These are phyloP conservation scores for Brachypteracias leptosomus DNA, from an alignment of 2,113 vertebrate species.

Conservation along the genomic window DNA sequence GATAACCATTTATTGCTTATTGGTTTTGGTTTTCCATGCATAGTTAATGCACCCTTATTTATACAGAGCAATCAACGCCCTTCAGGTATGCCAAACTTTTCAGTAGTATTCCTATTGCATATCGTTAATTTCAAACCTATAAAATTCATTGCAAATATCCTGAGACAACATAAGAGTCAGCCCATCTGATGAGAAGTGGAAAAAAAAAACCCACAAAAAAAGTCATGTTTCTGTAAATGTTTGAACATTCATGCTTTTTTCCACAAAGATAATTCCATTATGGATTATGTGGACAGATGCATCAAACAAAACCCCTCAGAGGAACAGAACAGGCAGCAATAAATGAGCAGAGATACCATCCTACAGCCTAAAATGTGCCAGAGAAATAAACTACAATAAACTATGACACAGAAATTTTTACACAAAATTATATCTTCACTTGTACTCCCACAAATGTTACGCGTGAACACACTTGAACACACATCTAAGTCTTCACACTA, in stretches of 20 bases:
- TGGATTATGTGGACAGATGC: background rate
- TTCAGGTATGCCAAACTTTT: background rate
- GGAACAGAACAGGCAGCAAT: background rate
- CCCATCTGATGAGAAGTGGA: background rate
- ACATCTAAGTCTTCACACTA: background rate
- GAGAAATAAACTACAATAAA: background rate
- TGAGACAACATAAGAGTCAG: background rate
- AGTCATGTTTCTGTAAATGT: background rate
- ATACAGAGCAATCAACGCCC: background rate
- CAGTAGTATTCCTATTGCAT: background rate
- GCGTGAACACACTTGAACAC: background rate
- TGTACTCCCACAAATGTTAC: background rate
- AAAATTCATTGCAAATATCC: background rate
- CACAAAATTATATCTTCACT: background rate
- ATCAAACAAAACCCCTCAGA: background rate
- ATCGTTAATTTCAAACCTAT: background rate
- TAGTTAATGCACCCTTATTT: background rate
- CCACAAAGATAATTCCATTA: background rate
- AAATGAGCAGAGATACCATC: background rate
- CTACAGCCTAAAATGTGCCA: rapidly evolving
- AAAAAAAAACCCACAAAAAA: background rate
- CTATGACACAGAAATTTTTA: background rate
- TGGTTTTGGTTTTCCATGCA: background rate
- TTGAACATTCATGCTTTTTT: background rate
- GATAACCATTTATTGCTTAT: background rate